Base-by-base conservation (phyloP, 2,113 vertebrate species). In the Ondatra zibethicus region DNA sequence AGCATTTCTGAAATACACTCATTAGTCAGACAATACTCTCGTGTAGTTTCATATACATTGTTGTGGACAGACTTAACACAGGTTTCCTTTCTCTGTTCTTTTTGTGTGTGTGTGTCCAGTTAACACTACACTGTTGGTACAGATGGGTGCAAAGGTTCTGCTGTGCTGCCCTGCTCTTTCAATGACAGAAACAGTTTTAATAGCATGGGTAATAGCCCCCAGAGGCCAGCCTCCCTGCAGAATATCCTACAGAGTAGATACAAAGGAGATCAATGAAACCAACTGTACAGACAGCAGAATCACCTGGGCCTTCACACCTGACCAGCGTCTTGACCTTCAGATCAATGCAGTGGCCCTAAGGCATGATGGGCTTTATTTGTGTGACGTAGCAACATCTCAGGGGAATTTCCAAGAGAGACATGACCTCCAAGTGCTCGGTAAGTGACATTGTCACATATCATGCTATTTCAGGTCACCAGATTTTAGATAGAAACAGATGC, bases 341-440 rank as follows among this genome's bases (percentile, higher is more conserved):
- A 97, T 98, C 73, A 2, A 0, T 2, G 93, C 93, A n/a, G 97
- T 98, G 89, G 68, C 12, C 75, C 33, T 63, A 68, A 61, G 8
- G 33, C 96, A 98, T 29, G 98, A 98, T 1, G 98, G 98, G 39
- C 5, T 12, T 63, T 98, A 98, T 92, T 65, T 0, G 33, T 98
- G 98, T 0, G 27, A 88, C 1, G 0, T 3, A 0, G 63, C 0
- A 85, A 0, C 19, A 45, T 0, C 0, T 9, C 4, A 78, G 0
- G 98, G 98, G 81, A 96, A 55, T 96, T 98, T 98, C 68, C 0
- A 0, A 0, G 0, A 0, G 0, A 5, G 0, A 0, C 86, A 98
- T 94, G 0, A 82, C 12, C 95, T 99, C 92, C 97, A 63, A 0
- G 97, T 98, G 25, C 76, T 97, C 89, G 98, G 98, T 99, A 98